Conservation (phyloP, 2,888 invertebrate species). For the Sminthurides aquaticus region DNA sequence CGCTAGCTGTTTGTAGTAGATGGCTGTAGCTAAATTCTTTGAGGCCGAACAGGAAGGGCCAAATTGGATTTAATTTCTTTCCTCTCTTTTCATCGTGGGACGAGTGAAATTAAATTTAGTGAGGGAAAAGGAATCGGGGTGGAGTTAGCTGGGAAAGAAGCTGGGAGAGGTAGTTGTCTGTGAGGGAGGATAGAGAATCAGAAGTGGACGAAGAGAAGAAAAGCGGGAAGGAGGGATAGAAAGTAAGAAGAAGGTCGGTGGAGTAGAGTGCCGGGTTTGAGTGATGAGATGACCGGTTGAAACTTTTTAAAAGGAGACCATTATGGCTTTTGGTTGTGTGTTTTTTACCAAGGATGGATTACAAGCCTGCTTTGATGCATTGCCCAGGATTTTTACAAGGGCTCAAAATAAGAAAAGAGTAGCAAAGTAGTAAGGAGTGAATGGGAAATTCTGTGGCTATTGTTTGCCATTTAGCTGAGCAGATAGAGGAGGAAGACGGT, state of each 20-base stretch:
- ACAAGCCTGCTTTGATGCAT: no score
- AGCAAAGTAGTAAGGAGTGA: no score
- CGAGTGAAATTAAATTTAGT: constrained; percentile 30
- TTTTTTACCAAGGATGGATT: no score
- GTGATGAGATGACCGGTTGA: constrained; percentile 25
- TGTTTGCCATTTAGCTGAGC: no score
- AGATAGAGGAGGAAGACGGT: no score
- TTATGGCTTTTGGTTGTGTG: constrained; percentile 3
- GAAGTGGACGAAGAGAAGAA: no score
- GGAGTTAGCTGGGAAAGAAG: constrained; percentile 4
- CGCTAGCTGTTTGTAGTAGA: not conserved
- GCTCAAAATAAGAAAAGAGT: no score
- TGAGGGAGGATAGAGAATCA: no score
- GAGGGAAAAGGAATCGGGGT: constrained; percentile 20
- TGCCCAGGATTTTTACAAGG: no score
- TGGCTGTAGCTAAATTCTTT: constrained; percentile 19
- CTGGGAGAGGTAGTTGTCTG: constrained; percentile 3
- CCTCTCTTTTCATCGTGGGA: constrained; percentile 29
- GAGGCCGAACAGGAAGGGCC: constrained; percentile 30
- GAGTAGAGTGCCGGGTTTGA: constrained; percentile 13
- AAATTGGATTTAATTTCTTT: constrained; percentile 38
- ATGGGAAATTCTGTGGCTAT: no score
- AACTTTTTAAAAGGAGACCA: constrained; percentile 13
- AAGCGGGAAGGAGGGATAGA: no score
- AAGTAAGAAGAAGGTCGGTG: no score